Evolutionary conservation across 2,113 vertebrate genomes (phyloP).

Genomic region (Stercorarius parasiticus): DNA sequence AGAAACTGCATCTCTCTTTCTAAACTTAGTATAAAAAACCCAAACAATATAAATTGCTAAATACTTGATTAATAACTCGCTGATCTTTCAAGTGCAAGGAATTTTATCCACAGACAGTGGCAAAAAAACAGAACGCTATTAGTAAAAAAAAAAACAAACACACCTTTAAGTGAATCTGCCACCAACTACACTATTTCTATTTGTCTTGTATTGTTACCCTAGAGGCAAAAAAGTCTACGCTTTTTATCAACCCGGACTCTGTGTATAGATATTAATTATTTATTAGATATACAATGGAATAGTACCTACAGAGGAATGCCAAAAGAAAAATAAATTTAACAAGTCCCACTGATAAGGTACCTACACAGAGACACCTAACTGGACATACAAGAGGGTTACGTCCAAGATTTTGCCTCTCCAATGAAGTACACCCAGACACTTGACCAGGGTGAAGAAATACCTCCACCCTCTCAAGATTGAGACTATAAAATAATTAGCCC

Average conservation of each 20-base stretch:
- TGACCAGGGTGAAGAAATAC: not conserved
- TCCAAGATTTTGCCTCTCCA: not conserved
- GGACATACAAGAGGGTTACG: not conserved
- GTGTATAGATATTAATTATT: not conserved
- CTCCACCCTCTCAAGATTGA: not conserved
- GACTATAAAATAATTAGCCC: not conserved
- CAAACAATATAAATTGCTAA: not conserved
- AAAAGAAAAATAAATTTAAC: not conserved
- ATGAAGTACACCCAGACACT: not conserved
- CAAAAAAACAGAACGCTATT: not conserved
- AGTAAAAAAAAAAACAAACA: not conserved
- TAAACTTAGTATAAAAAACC: not conserved
- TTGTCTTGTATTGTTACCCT: not conserved
- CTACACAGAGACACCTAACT: not conserved
- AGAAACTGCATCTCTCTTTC: not conserved
- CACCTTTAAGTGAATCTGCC: not conserved
- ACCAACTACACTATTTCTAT: not conserved
- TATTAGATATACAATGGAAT: not conserved
- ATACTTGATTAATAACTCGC: not conserved
- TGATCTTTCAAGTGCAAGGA: not conserved
- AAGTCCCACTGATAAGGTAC: not conserved
- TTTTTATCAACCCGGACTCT: not conserved
- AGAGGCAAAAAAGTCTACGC: not conserved
- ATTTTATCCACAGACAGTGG: not conserved
- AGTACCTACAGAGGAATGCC: not conserved